Evolutionary conservation across 2,888 invertebrate species (phyloP), one percentile per base, ranked within the genome.

Genomic region (Odontocolon sp.): DNA sequence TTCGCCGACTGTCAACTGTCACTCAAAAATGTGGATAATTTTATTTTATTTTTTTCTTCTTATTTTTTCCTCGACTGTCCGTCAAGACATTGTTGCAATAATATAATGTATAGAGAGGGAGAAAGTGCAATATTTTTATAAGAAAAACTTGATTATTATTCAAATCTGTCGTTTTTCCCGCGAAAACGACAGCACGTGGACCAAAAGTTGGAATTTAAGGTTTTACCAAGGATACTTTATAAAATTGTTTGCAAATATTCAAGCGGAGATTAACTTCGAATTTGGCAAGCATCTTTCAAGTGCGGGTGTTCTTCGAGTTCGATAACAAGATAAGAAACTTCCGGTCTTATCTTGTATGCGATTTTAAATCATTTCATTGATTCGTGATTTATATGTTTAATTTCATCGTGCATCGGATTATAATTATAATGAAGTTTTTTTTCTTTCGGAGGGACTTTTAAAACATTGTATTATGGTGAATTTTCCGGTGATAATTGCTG

Each of bases 1-100:
- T 59, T 56, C 59, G 33, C 64, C 70, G 42, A 36, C 52, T 69
- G 50, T 64, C 38, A 47, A 47, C 42, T 42, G 31, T 14, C 47
- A 31, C 26, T 47, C n/a, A 28, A 18, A 61, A 14, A 18, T 45
- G 45, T 61, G 61, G 16, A 31, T 11, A 21, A 14, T 5, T 50
- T 36, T 16, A 14, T 50, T 36, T 63, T 50, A 26, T 14, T 23
- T 33, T 16, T 47, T 23, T 50, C 16, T 38, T 18, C 5, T 36
- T 5, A 31, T 31, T 6, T 28, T 36, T 23, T 28, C 33, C n/a
- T 11, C 33, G 61, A 45, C 31, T 26, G 9, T 21, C 11, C 23
- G 33, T 33, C 45, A 23, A 33, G 31, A 5, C 23, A 50, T 21
- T n/a, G 5, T 33, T 11, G 14, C 16, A 28, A 16, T 28, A 42